Percentiles rank a stretch among this genome's conserved stretches.
These are phyloP conservation scores for Cranoglanis bouderius DNA, from an alignment of 2,113 vertebrate genomes.

Conservation along the genomic window DNA sequence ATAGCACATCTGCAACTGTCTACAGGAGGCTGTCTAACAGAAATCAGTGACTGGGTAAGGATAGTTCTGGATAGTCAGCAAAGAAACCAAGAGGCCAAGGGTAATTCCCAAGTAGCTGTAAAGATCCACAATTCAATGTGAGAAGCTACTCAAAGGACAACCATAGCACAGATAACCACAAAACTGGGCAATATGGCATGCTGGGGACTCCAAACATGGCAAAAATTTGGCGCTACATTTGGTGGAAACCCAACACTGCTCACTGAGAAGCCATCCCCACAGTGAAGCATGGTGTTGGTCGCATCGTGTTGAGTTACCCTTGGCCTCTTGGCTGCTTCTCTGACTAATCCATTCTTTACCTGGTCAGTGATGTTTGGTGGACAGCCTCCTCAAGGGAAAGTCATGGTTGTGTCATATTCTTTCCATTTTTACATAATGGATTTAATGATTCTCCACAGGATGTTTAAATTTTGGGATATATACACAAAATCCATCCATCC, in stretches of 20 bases:
- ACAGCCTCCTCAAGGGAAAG: background rate
- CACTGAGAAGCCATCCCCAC: background rate
- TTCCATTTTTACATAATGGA: background rate
- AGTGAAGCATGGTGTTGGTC: background rate
- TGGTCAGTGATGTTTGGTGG: background rate
- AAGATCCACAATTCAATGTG: background rate
- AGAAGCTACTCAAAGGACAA: background rate
- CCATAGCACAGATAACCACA: background rate
- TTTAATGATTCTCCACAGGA: background rate
- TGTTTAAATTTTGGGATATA: no score
- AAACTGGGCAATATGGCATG: background rate
- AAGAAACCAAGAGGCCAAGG: background rate
- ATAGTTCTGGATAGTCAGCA: background rate
- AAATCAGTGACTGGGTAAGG: background rate
- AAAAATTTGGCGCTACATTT: background rate
- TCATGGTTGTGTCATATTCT: background rate
- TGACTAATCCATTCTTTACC: background rate
- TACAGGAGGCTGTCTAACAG: background rate
- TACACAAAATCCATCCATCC: no score
- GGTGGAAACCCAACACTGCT: background rate
- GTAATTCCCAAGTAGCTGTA: background rate
- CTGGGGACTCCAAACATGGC: background rate
- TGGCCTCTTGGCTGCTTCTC: background rate
- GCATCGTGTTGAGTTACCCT: background rate
- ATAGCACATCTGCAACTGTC: background rate